A percentile compares a stretch with the other conserved stretches of the same genome.
These are phyloP conservation scores for Chlamydotis undulata DNA, from an alignment of 2,113 vertebrate genomes.

Conservation along the genomic window DNA sequence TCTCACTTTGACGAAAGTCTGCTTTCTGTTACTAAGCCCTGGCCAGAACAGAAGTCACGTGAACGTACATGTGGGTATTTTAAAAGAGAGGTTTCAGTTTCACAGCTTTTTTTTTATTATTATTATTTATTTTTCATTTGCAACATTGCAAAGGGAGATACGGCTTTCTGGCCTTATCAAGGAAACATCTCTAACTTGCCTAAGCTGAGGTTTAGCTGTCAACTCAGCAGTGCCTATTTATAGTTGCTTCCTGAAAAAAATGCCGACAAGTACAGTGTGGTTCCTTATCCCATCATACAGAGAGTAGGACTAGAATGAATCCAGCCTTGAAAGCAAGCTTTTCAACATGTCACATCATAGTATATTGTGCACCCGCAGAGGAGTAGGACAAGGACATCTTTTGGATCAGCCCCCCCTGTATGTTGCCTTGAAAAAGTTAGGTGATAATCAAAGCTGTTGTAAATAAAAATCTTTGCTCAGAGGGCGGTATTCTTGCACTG, in stretches of 20 bases:
- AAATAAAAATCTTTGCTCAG: constrained; percentile 9
- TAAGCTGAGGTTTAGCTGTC: constrained; percentile 6
- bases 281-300: background rate
- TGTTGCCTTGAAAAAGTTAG: background rate
- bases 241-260: background rate
- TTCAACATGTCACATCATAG: background rate
- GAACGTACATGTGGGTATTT: rapidly evolving
- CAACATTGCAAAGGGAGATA: background rate
- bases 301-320: background rate
- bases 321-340: background rate
- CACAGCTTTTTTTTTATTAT: background rate
- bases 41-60: background rate
- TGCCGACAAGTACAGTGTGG: background rate
- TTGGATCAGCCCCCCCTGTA: background rate
- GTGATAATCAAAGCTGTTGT: background rate
- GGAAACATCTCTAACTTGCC: background rate
- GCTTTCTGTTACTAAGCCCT: background rate
- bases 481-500: background rate
- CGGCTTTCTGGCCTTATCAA: background rate
- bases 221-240: constrained; percentile 1
- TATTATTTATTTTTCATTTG: background rate
- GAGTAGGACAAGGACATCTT: background rate
- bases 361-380: background rate
- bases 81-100: background rate
- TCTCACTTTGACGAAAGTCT: background rate